Conservation (phyloP, 2,113 vertebrate genomes). For the Baryphthengus martii region DNA sequence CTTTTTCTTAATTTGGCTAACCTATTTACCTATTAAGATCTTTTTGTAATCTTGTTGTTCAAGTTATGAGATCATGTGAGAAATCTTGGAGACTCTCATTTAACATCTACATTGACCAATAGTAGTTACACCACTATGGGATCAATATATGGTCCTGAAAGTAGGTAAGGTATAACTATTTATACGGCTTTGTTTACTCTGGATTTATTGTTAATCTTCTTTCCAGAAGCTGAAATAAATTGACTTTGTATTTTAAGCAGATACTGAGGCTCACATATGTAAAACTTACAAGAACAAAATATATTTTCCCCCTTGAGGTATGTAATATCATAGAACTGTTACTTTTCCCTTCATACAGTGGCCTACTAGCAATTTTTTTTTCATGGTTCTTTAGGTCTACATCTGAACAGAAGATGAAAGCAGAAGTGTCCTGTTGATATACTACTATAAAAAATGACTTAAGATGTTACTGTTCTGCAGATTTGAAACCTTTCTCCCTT, state of each 20-base stretch:
- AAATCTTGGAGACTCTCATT: background rate
- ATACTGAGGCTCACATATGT: background rate
- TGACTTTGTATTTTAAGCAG: background rate
- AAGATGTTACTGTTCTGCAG: background rate
- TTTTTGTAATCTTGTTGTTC: background rate
- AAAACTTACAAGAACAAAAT: background rate
- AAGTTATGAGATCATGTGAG: background rate
- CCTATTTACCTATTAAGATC: background rate
- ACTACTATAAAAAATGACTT: background rate
- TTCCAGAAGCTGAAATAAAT: background rate
- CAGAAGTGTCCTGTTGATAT: background rate
- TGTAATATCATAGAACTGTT: background rate
- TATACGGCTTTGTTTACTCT: background rate
- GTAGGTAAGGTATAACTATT: background rate
- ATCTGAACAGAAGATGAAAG: background rate
- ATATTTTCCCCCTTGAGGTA: background rate
- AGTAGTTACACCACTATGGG: background rate
- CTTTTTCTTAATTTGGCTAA: background rate
- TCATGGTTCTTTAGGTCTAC: background rate
- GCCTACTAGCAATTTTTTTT: background rate
- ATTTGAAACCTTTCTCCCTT: background rate
- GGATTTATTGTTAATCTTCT: background rate
- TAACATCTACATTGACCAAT: background rate
- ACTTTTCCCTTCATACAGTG: background rate
- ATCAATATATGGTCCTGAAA: background rate